Evolutionary conservation across 2,113 vertebrate species (phyloP).

Genomic region (Sinocyclocheilus anshuiensis): DNA sequence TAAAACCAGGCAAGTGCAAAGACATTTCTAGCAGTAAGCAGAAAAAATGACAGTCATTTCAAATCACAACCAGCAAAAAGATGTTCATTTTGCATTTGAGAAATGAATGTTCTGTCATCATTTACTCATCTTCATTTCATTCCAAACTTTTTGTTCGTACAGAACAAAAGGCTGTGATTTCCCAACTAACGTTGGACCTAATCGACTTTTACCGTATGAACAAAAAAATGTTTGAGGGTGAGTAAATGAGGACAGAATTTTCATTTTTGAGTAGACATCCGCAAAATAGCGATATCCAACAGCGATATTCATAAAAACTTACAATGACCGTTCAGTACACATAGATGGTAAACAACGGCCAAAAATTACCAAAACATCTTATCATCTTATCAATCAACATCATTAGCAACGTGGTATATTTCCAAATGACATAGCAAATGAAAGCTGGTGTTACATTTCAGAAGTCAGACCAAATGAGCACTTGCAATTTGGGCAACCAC

Average conservation of each 20-base stretch:
- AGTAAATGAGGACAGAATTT: too few relatives aligned
- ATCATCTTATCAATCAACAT: not conserved
- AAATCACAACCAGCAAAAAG: not conserved
- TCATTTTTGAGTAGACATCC: not conserved
- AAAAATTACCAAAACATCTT: not conserved
- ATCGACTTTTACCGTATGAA: not conserved
- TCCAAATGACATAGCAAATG: not conserved
- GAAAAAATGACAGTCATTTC: not conserved
- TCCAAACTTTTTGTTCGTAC: not conserved
- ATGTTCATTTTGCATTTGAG: not conserved
- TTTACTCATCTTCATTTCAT: not conserved
- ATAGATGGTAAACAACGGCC: not conserved
- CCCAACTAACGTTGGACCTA: not conserved
- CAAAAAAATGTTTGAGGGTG: not conserved
- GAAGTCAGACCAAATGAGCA: too few relatives aligned
- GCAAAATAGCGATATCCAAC: not conserved
- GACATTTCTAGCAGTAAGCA: not conserved
- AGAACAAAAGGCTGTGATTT: not conserved
- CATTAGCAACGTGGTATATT: not conserved
- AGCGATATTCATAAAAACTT: not conserved
- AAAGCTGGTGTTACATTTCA: not conserved
- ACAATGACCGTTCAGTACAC: not conserved
- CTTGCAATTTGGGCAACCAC: not conserved
- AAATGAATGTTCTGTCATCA: not conserved
- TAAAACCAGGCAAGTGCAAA: not conserved